These are phyloP conservation scores for Spea bombifrons DNA, from an alignment of 2,113 vertebrate species.

Conservation along the genomic window DNA sequence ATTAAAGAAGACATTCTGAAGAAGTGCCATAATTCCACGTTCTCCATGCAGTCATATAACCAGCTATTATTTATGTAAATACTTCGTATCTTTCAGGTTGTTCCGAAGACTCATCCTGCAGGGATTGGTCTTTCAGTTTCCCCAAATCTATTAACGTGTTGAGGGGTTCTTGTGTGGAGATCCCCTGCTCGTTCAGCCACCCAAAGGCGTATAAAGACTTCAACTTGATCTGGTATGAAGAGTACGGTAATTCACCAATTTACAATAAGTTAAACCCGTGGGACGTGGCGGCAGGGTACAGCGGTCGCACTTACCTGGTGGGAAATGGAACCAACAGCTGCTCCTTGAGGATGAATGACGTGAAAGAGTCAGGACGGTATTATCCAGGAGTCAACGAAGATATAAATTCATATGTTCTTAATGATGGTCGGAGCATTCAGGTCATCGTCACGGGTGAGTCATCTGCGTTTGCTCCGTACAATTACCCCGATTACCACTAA, in stretches of 20 bases:
- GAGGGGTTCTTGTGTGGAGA: conserved; percentile 19
- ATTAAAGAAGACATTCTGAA: too few species aligned
- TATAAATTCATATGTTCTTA: background rate
- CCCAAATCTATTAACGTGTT: conserved; percentile 12
- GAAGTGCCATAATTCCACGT: too few species aligned
- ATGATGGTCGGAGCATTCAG: background rate
- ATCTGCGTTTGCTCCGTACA: background rate
- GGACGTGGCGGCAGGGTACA: background rate
- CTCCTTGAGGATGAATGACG: conserved; percentile 22
- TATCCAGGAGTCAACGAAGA: conserved; percentile 1
- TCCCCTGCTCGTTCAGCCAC: conserved; percentile 2
- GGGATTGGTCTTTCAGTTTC: background rate
- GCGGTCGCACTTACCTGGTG: background rate
- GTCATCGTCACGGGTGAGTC: background rate
- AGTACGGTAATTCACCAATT: background rate
- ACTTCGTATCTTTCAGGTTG: background rate
- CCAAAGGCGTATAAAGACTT: background rate
- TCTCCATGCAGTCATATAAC: too few species aligned
- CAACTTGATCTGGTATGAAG: background rate
- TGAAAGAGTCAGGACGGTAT: background rate
- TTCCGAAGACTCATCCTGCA: background rate
- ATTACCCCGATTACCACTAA: too few species aligned
- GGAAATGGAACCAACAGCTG: background rate
- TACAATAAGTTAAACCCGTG: background rate
- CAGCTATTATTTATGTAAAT: too few species aligned